These are phyloP conservation scores for Rousettus madagascariensis DNA, from an alignment of 2,797 vertebrate genomes.

Conservation along the genomic window DNA sequence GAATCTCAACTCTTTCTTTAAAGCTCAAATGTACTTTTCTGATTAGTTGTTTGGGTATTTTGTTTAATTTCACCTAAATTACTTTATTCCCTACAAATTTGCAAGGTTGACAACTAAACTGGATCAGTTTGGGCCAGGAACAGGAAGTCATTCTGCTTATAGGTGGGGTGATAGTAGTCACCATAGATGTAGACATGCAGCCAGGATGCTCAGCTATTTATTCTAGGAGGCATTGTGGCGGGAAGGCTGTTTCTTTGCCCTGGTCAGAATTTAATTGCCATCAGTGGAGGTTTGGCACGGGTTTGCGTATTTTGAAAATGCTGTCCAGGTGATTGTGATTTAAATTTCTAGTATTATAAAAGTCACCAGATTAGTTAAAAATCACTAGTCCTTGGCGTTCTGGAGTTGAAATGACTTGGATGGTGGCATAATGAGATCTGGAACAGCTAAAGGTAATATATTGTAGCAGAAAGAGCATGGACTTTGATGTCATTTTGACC, in stretches of 20 bases:
- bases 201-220: not conserved
- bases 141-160: not conserved
- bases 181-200: not conserved
- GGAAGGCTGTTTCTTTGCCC: not conserved
- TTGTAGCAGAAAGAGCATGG: not conserved
- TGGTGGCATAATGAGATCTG: not conserved
- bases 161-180: not conserved
- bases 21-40: constrained; percentile 10
- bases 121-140: not conserved
- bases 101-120: not conserved
- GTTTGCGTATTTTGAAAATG: constrained; percentile 21
- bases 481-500: not conserved
- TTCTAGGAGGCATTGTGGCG: not conserved
- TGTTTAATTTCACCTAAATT: not conserved
- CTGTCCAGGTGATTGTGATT: not conserved
- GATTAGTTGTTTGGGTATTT: not conserved
- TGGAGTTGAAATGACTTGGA: not conserved
- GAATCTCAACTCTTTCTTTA: constrained; percentile 25
- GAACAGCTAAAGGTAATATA: not conserved
- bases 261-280: not conserved
- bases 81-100: constrained; percentile 32
- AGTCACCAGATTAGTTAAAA: constrained; percentile 6
- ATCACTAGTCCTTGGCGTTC: constrained; percentile 2
- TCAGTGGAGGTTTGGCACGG: not conserved
- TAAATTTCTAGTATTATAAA: not conserved